Percentiles rank a stretch among this genome's conserved stretches.
Conservation (phyloP, 2,797 vertebrate genomes). For the Gila robusta region DNA sequence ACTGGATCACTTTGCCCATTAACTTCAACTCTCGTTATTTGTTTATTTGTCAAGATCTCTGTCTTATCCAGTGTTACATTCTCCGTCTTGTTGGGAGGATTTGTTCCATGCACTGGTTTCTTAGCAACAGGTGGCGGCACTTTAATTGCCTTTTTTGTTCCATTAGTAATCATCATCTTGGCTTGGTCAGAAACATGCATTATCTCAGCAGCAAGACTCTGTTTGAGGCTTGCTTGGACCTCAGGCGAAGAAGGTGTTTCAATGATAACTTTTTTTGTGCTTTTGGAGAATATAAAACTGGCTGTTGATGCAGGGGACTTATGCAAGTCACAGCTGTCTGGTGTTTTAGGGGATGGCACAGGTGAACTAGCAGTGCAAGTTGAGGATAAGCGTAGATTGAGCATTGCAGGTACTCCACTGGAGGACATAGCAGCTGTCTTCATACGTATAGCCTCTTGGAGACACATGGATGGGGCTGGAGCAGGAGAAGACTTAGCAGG, state of each 20-base stretch:
- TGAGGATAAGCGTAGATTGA: constrained; percentile 66
- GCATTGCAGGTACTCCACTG: constrained; percentile 70
- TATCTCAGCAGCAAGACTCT: constrained; percentile 87
- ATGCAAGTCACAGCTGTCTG: constrained; percentile 69
- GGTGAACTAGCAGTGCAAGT: constrained; percentile 65
- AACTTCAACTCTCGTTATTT: constrained; percentile 66
- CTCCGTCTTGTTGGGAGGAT: constrained; percentile 62
- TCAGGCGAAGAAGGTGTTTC: constrained; percentile 84
- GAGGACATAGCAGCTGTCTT: constrained; percentile 86
- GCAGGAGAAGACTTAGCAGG: constrained; percentile 75
- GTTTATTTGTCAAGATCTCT: constrained; percentile 35
- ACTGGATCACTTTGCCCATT: constrained; percentile 62
- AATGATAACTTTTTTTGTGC: constrained; percentile 87
- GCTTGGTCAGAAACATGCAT: constrained; percentile 83
- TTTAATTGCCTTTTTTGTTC: constrained; percentile 80
- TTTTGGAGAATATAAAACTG: constrained; percentile 96
- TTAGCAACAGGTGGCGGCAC: constrained; percentile 93
- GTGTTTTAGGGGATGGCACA: constrained; percentile 59
- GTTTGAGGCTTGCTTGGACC: constrained; percentile 84
- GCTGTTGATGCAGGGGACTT: constrained; percentile 90
- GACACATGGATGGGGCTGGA: constrained; percentile 77
- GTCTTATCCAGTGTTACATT: constrained; percentile 50
- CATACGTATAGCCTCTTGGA: constrained; percentile 89
- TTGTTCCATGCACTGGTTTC: constrained; percentile 81
- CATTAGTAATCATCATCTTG: constrained; percentile 68